phyloP scores from a whole-genome alignment of 2,888 invertebrate species.

The Mesochorus sp. region DNA sequence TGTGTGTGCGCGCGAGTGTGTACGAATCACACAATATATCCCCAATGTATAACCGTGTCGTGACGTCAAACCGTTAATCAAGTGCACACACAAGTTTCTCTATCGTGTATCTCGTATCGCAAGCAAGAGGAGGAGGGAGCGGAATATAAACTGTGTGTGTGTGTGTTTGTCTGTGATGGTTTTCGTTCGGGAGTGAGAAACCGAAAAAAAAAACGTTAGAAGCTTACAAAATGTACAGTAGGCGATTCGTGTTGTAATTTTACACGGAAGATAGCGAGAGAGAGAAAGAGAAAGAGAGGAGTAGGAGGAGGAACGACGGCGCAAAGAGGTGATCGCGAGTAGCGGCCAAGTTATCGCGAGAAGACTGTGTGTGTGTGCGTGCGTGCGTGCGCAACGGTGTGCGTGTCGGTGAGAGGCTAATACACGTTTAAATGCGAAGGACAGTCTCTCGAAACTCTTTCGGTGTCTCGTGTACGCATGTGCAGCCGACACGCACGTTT shows the following conservation, averaged over 20 bases:
- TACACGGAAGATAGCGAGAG: slow-evolving; percentile 12
- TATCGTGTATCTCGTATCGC: slow-evolving; percentile 17
- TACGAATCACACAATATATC: too few relatives aligned
- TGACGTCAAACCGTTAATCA: slow-evolving; percentile 81
- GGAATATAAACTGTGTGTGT: too few relatives aligned
- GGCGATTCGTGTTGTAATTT: not conserved
- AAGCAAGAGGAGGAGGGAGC: slow-evolving; percentile 49
- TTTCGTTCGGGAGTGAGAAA: too few relatives aligned
- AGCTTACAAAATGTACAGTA: too few relatives aligned
- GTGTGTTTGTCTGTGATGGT: too few relatives aligned
- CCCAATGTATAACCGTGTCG: slow-evolving; percentile 77
- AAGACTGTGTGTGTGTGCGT: slow-evolving; percentile 36
- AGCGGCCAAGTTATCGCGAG: slow-evolving; percentile 47
- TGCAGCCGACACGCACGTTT: slow-evolving; percentile 51
- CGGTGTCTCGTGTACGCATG: slow-evolving; percentile 49
- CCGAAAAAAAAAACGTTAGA: too few relatives aligned
- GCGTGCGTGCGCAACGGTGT: slow-evolving; percentile 48
- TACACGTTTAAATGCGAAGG: slow-evolving; percentile 51
- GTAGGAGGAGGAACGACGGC: not conserved
- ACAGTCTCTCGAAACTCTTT: slow-evolving; percentile 21
- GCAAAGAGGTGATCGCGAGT: slow-evolving; percentile 5
- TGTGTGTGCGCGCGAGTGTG: slow-evolving; percentile 66
- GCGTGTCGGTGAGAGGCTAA: slow-evolving; percentile 33
- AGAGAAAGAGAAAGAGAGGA: not conserved
- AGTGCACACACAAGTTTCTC: slow-evolving; percentile 73